These are phyloP conservation scores for Melanotus villosus DNA, from an alignment of 2,888 invertebrate species.

Conservation along the genomic window DNA sequence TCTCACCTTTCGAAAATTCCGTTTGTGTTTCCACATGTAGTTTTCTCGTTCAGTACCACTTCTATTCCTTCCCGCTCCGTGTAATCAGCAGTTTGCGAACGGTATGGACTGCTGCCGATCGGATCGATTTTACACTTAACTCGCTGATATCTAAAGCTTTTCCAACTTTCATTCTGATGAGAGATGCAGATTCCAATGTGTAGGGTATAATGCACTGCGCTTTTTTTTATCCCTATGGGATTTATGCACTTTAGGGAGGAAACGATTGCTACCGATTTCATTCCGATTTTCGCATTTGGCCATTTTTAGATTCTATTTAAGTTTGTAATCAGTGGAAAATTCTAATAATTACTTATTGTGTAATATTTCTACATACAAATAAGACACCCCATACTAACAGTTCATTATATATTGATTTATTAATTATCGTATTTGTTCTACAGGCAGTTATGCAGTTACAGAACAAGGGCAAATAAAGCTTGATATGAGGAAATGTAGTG, in stretches of 20 bases:
- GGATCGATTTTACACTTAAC: conserved; percentile 60
- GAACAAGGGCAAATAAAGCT: too few relatives aligned
- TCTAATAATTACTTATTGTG: too few relatives aligned
- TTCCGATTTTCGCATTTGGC: background rate
- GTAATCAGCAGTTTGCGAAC: conserved; percentile 61
- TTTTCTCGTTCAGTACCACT: conserved; percentile 34
- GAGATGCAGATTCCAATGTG: conserved; percentile 56
- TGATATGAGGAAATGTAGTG: too few relatives aligned
- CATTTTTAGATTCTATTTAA: background rate
- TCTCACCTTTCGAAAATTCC: conserved; percentile 25
- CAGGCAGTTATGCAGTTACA: too few relatives aligned
- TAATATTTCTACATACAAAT: too few relatives aligned
- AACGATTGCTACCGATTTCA: background rate
- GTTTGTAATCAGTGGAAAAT: too few relatives aligned
- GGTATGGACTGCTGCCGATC: conserved; percentile 53
- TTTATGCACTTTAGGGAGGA: conserved; percentile 33
- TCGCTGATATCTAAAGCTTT: conserved; percentile 56
- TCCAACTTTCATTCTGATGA: conserved; percentile 57
- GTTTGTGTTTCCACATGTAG: conserved; percentile 34
- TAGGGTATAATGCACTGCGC: conserved; percentile 45
- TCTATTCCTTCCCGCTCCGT: conserved; percentile 46
- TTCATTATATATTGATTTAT: too few relatives aligned
- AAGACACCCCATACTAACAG: too few relatives aligned
- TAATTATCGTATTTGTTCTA: too few relatives aligned
- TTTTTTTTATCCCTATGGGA: conserved; percentile 31